A percentile compares a stretch with the other conserved stretches of the same genome.
Conservation (phyloP, 2,113 vertebrate species). For the Pelecanoides urinatrix region DNA sequence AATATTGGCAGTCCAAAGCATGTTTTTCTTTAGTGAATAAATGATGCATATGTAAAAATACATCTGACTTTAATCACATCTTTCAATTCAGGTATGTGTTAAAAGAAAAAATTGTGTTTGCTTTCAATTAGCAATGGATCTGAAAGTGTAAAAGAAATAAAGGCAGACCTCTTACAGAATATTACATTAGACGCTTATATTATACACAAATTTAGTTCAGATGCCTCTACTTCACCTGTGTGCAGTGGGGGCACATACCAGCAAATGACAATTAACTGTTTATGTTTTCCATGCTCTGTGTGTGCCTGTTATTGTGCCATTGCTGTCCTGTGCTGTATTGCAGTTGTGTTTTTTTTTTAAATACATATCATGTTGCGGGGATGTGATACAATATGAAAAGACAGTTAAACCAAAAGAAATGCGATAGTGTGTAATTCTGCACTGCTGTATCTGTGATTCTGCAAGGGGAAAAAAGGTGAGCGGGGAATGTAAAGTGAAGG, state of each 20-base stretch:
- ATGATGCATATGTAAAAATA: not conserved
- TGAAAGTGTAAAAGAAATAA: not conserved
- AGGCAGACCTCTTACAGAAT: not conserved
- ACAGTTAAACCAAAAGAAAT: not conserved
- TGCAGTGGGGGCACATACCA: fast-evolving
- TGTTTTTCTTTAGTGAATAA: not conserved
- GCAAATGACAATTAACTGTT: not conserved
- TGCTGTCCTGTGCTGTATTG: not conserved
- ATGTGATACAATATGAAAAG: not conserved
- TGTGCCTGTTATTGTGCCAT: not conserved
- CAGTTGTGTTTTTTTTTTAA: not conserved
- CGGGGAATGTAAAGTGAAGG: not conserved
- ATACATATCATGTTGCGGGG: fast-evolving
- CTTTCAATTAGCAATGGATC: not conserved
- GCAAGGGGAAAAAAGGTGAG: not conserved
- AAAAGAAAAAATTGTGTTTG: not conserved
- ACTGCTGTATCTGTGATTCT: not conserved
- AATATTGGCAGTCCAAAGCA: not conserved
- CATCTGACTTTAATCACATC: not conserved
- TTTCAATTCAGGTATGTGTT: not conserved
- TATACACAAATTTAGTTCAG: not conserved
- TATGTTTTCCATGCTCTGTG: not conserved
- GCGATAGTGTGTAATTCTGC: not conserved
- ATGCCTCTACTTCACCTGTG: not conserved
- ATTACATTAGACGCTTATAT: not conserved